A percentile compares a stretch with the other conserved stretches of the same genome.
Evolutionary conservation across 2,888 invertebrate genomes (phyloP).

Genomic region (Agrochola litura): DNA sequence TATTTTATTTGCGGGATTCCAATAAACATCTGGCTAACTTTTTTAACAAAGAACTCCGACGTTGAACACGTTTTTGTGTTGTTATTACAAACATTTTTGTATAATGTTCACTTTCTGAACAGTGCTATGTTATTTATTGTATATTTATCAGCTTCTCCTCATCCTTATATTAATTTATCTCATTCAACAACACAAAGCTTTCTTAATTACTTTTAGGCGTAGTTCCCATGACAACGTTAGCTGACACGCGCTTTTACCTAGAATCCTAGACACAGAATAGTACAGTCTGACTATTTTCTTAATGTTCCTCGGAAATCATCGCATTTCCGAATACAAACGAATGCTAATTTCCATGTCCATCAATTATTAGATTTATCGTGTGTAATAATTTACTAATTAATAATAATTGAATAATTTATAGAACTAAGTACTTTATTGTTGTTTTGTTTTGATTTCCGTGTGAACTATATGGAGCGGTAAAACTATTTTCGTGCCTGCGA

Average conservation of each 20-base stretch:
- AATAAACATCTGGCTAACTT: slow-evolving; percentile 16
- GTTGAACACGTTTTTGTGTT: background rate
- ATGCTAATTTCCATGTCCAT: too few species aligned
- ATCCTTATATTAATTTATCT: slow-evolving; percentile 45
- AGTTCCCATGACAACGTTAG: slow-evolving; percentile 23
- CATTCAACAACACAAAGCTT: slow-evolving; percentile 35
- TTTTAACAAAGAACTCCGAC: background rate
- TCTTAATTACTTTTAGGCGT: slow-evolving; percentile 28
- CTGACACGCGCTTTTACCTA: background rate
- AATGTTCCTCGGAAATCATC: too few species aligned
- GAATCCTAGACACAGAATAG: background rate
- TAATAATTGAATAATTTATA: too few species aligned
- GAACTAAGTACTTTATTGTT: too few species aligned
- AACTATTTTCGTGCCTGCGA: too few species aligned
- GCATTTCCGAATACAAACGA: too few species aligned
- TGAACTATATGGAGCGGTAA: too few species aligned
- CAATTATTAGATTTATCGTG: too few species aligned
- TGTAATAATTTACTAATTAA: too few species aligned
- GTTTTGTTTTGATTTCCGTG: too few species aligned
- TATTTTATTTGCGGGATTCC: slow-evolving; percentile 18
- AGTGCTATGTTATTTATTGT: slow-evolving; percentile 53
- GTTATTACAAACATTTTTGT: background rate
- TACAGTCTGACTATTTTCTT: too few species aligned
- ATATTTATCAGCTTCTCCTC: slow-evolving; percentile 50
- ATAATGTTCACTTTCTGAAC: slow-evolving; percentile 41